A percentile compares a stretch with the other conserved stretches of the same genome.
Conservation (phyloP, 64 coral and sea anemone genomes). For the Actinia equina region DNA sequence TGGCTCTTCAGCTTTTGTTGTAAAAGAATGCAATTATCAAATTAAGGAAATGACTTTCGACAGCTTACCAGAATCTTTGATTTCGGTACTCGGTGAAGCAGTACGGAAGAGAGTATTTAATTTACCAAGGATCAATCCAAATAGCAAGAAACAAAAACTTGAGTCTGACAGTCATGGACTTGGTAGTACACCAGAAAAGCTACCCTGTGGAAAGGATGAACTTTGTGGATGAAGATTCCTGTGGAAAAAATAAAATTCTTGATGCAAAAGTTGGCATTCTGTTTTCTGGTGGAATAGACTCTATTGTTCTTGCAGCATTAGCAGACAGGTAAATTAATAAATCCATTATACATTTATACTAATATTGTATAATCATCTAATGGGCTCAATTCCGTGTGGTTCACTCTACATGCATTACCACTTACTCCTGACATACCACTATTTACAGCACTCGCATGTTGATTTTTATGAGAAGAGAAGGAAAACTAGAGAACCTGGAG, state of each 20-base stretch:
- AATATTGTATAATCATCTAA: no score
- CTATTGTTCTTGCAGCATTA: constrained; percentile 86
- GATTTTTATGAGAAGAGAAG: no score
- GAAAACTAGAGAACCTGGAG: no score
- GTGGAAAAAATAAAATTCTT: not conserved
- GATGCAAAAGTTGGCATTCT: constrained; percentile 67
- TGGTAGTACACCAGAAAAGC: not conserved
- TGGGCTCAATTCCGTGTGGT: no score
- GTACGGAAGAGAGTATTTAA: constrained; percentile 80
- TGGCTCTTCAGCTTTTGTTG: not conserved
- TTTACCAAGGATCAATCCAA: constrained; percentile 45
- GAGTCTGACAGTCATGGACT: not conserved
- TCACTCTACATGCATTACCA: no score
- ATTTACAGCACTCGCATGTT: no score
- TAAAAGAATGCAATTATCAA: not conserved
- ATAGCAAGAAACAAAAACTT: not conserved
- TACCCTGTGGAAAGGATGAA: not conserved
- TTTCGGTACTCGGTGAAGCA: constrained; percentile 67
- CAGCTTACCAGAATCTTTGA: constrained; percentile 16
- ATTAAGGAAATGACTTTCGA: not conserved
- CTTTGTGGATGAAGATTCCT: not conserved
- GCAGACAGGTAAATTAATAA: constrained; percentile 66
- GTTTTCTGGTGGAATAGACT: constrained; percentile 96
- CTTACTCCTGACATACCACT: no score
- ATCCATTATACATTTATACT: no score